phyloP scores from a whole-genome alignment of 2,113 vertebrate genomes.

The Anser brachyrhynchus region DNA sequence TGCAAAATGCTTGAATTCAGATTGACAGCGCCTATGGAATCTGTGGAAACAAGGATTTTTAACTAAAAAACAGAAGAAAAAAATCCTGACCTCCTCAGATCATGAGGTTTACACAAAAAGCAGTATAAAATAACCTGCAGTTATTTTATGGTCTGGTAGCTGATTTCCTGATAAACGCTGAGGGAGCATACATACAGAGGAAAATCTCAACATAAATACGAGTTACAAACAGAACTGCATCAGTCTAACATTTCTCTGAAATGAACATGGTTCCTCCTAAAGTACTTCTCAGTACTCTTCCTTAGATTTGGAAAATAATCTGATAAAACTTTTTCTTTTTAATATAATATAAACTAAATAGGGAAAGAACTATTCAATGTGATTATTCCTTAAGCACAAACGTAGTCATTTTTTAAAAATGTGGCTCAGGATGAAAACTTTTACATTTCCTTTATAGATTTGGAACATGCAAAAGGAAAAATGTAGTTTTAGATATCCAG shows the following conservation, averaged over 20 bases:
- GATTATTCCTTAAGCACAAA: neutral
- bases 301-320: neutral
- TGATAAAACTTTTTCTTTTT: neutral
- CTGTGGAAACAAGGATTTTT: neutral
- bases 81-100: neutral
- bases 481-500: neutral
- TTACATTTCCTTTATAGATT: neutral
- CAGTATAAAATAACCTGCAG: neutral
- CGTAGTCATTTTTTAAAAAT: neutral
- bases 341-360: neutral
- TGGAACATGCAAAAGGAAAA: neutral
- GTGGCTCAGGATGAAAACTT: neutral
- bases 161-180: neutral
- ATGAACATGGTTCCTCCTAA: neutral
- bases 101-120: neutral
- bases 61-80: neutral
- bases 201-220: neutral
- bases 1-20: neutral
- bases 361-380: constrained; percentile 5
- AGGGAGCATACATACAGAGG: neutral
- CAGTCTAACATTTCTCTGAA: neutral
- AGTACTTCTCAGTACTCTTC: neutral
- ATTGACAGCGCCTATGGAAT: neutral
- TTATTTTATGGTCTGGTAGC: neutral
- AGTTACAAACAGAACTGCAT: neutral